Evolutionary conservation across 2,888 invertebrate genomes (phyloP).

Genomic region (Trisateles emortualis): DNA sequence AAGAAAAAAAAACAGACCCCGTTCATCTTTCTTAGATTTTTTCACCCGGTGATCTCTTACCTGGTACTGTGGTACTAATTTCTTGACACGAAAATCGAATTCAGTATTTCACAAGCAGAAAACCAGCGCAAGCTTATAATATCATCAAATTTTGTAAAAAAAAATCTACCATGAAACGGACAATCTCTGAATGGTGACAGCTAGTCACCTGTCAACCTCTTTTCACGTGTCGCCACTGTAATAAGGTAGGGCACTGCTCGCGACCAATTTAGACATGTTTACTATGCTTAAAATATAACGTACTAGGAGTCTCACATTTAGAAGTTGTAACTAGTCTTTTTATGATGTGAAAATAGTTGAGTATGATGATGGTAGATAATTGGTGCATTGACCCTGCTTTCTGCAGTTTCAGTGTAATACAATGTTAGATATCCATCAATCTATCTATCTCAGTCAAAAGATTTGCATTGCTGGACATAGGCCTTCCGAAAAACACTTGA

Average conservation of each 20-base stretch:
- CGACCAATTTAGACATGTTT: slow-evolving; percentile 39
- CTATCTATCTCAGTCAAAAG: too few relatives aligned
- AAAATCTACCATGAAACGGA: neutral
- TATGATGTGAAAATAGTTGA: slow-evolving; percentile 13
- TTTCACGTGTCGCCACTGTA: slow-evolving; percentile 41
- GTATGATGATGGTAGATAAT: slow-evolving; percentile 5
- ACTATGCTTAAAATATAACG: slow-evolving; percentile 37
- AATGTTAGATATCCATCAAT: neutral
- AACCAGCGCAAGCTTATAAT: neutral
- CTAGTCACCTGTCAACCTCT: slow-evolving; percentile 48
- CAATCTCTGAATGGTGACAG: slow-evolving; percentile 16
- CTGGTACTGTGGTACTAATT: too few relatives aligned
- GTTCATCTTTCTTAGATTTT: too few relatives aligned
- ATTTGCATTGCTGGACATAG: too few relatives aligned
- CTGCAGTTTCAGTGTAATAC: neutral
- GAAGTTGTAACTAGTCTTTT: slow-evolving; percentile 13
- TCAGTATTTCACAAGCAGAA: too few relatives aligned
- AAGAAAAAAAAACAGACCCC: too few relatives aligned
- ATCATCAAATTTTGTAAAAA: neutral
- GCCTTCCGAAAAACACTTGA: too few relatives aligned
- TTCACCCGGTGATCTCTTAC: too few relatives aligned
- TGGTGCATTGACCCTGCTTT: slow-evolving; percentile 13
- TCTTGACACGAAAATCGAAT: too few relatives aligned
- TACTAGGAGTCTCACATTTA: slow-evolving; percentile 21
- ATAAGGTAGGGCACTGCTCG: slow-evolving; percentile 43